Base-by-base conservation (phyloP, 2,888 invertebrate genomes). In the Ophraella communa region DNA sequence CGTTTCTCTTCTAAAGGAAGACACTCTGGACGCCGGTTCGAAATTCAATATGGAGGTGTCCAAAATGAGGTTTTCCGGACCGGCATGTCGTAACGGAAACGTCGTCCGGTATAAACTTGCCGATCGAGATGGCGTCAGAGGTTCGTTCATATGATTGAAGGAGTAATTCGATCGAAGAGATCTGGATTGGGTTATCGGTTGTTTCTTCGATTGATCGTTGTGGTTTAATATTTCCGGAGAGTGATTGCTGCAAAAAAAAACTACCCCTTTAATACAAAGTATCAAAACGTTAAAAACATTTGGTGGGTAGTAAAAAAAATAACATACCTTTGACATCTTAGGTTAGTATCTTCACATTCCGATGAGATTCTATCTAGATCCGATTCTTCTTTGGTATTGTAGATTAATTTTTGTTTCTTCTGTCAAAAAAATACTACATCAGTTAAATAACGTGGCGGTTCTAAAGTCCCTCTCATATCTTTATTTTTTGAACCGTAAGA, bases 1-100 rank as follows among this genome's bases (percentile, higher is more conserved):
- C 3, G 92, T 93, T 78, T 95, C 95, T 54, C 93, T 84, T 56
- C 92, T 86, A 62, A 90, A 82, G 5, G 89, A 90, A 0, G 89
- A 89, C 1, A 91, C 89, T 69, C 90, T 81, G 14, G 80, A 78
- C 11, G 82, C 80, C 1, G 82, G 80, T 64, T 83, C 83, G 73
- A 85, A 86, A 73, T 86, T 87, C 23, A 82, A 65, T 52, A 86
- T 85, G 39, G 84, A 81, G 35, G 86, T 84, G 62, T 82, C 82
- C 17, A 88, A 83, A 66, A 85, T 85, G 3, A 86, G 81, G 0
- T 87, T 87, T 76, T 86, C 86, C 0, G 84, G 85, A 33, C 86
- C 80, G 30, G 76, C 65, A 42, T 56, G 47, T 8, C 84, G 77
- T 0, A 53, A 69, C 63, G 60, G 75, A 56, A 65, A 72, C 55